Base-by-base conservation (phyloP, 37 sponge, comb jelly and placozoan genomes). In the Amphimedon queenslandica region DNA sequence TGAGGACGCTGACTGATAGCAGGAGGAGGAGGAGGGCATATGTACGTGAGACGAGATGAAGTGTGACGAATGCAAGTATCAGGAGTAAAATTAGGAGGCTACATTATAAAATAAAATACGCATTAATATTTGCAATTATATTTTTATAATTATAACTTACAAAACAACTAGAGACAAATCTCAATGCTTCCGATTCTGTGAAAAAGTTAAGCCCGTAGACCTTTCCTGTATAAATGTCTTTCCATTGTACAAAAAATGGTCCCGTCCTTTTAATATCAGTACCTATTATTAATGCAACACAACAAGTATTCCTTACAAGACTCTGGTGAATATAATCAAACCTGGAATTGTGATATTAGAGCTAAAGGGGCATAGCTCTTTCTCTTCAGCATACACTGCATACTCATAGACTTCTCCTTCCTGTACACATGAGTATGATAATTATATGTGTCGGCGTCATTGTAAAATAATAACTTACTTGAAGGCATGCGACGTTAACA, bases 151-250 rank as follows among this genome's bases (percentile, higher is more conserved):
- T 33, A 4, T 21, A 3, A 66, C 89, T 78, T 58, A 88, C 90
- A 11, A 84, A 64, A 51, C 84, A 88, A 10, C 71, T 67, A 16
- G 69, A 69, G 16, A 88, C 55, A 34, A 88, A 88, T n/a, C 71
- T 57, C 1, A 83, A 23, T 27, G 84, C 71, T 25, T 88, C 90
- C 3, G 8, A 1, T 33, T 83, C 84, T 24, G 84, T 74, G 38
- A 31, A 43, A 57, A 88, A 88, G 43, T 74, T 88, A 16, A 88
- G 75, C 8, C 90, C 90, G 73, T 73, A 79, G 21, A 64, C 64
- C 29, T 57, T 55, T 32, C 67, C 84, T 77, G 73, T 36, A 0
- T 67, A 67, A 37, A 30, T 51, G 43, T 79, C 81, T 28, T 43
- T 80, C 87, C 87, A 86, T 32, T 79, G 80, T 4, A 86, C 57